Base-by-base conservation (phyloP, 2,797 vertebrate genomes). In the Lutjanus argentimaculatus region DNA sequence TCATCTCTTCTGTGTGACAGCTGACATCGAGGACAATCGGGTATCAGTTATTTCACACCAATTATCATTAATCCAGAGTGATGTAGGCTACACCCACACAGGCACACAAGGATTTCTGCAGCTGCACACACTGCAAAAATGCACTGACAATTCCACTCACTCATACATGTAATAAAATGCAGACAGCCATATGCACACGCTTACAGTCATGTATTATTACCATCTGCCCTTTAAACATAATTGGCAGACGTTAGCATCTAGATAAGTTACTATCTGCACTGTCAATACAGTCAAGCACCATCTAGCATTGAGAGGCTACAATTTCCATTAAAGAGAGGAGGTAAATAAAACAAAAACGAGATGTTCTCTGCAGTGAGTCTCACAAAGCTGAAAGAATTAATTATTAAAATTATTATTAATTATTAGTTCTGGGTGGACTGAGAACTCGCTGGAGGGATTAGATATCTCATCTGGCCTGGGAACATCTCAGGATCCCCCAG, bases 261-360 rank as follows among this genome's bases (percentile, higher is more conserved):
- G 30, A 36, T 36, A 36, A 36, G 6, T 36, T 36, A 67, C 36
- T 12, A 36, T 25, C 48, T n/a, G 67, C 42, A 30, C 77, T 55
- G 68, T 85, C 83, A 66, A 73, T 77, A 74, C 64, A 72, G 25
- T 57, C 13, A 73, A 58, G 40, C 42, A 48, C 30, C 43, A 51
- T 22, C n/a, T 30, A 21, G 72, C 43, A 52, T 16, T 36, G n/a
- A 51, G 16, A 83, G 69, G 45, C 57, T 21, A 43, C 30, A 12
- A 53, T 55, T 66, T 36, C 25, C 16, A 45, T 77, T 55, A 46
- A 72, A 74, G 42, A 66, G 19, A 73, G 14, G 11, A 57, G 30
- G 46, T 5, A 9, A 69, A 57, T 64, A 7, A 13, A 63, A 45
- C 30, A 36, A 36, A 56, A 15, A 52, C 36, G 7, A 46, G 9